phyloP scores from a whole-genome alignment of 1,140 invertebrate genomes.

The Pristionchus pacificus region DNA sequence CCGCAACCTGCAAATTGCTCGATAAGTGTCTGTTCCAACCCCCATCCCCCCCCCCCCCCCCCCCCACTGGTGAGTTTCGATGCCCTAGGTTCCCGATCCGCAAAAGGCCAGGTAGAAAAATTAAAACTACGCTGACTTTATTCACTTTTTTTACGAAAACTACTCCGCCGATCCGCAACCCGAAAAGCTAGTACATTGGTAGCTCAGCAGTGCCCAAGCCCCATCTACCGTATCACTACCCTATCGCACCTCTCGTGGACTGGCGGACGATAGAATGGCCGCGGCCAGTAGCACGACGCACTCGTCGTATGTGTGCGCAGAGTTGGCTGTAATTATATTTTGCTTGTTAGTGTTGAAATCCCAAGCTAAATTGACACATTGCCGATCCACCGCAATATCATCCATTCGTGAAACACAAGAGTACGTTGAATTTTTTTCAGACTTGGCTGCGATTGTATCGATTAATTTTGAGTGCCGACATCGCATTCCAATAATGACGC shows the following conservation, averaged over 20 bases:
- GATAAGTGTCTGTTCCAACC: constrained; percentile 11
- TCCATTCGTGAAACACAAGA: too few relatives aligned
- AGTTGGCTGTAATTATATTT: constrained; percentile 15
- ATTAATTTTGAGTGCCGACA: too few relatives aligned
- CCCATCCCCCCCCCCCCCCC: constrained; percentile 8
- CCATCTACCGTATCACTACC: too few relatives aligned
- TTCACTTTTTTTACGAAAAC: too few relatives aligned
- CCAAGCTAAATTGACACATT: too few relatives aligned
- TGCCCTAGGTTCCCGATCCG: constrained; percentile 5
- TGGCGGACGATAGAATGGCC: constrained; percentile 78
- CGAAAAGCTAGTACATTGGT: too few relatives aligned
- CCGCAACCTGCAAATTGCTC: constrained; percentile 5
- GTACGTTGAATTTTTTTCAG: too few relatives aligned
- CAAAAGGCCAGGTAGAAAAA: not conserved
- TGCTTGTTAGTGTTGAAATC: constrained; percentile 59
- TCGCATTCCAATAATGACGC: too few relatives aligned
- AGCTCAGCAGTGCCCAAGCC: not conserved
- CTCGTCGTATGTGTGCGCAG: constrained; percentile 30
- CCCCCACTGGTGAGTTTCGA: constrained; percentile 14
- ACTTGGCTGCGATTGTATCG: too few relatives aligned
- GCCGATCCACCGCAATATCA: too few relatives aligned
- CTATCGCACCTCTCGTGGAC: constrained; percentile 73
- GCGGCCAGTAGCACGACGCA: constrained; percentile 72
- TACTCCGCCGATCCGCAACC: too few relatives aligned
- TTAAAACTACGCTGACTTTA: not conserved